phyloP scores from a whole-genome alignment of 1,140 invertebrate genomes.

The Hycleus cichorii region DNA sequence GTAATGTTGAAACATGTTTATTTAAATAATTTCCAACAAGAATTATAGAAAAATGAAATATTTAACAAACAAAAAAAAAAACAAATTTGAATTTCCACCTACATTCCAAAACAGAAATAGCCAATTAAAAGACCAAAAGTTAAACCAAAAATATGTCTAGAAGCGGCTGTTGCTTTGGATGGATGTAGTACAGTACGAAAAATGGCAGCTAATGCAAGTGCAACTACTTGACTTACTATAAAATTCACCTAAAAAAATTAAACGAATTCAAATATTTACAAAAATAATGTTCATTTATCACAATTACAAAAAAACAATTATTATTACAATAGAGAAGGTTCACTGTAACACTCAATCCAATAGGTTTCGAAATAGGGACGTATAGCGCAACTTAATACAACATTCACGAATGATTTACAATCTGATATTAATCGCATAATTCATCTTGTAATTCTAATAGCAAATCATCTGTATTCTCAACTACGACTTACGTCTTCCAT shows the following conservation, averaged over 20 bases:
- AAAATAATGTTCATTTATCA: not conserved
- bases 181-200: constrained; percentile 66
- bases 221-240: constrained; percentile 69
- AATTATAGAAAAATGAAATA: no score
- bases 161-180: constrained; percentile 52
- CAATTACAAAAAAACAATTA: no score
- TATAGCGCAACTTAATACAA: no score
- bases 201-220: constrained; percentile 63
- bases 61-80: not conserved
- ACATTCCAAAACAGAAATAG: constrained; percentile 84
- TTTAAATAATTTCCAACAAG: no score
- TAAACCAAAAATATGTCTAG: constrained; percentile 68
- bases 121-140: constrained; percentile 67
- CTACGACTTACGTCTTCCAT: no score
- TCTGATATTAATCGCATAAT: no score
- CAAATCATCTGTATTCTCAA: no score
- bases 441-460: no score
- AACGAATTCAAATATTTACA: not conserved
- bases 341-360: no score
- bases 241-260: constrained; percentile 68
- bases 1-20: constrained; percentile 43
- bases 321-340: no score
- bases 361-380: no score
- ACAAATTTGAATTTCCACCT: constrained; percentile 41
- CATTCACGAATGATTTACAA: no score